Evolutionary conservation across 2,888 invertebrate genomes (phyloP).

Genomic region (Zele albiditarsus): DNA sequence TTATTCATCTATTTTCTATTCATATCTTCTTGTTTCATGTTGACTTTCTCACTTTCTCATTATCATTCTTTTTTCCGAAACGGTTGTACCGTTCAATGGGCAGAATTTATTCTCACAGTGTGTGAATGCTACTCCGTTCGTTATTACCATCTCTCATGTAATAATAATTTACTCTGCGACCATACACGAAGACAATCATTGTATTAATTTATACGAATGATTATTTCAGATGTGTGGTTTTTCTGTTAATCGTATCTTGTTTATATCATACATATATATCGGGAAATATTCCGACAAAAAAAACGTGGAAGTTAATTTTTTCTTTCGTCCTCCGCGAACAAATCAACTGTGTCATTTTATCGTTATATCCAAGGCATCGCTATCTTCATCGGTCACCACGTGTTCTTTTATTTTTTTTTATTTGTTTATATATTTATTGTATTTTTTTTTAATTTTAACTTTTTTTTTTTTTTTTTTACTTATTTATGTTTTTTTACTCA

Average conservation of each 20-base stretch:
- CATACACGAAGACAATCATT: constrained; percentile 34
- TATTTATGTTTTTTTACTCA: constrained; percentile 4
- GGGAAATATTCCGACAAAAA: constrained; percentile 21
- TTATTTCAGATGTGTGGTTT: neutral
- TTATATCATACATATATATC: constrained; percentile 35
- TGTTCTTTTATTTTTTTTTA: constrained; percentile 47
- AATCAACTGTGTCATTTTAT: constrained; percentile 34
- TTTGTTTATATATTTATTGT: constrained; percentile 23
- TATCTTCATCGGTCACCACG: constrained; percentile 49
- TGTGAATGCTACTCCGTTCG: constrained; percentile 1
- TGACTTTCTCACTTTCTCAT: neutral
- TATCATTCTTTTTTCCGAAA: constrained; percentile 1
- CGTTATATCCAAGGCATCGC: constrained; percentile 66
- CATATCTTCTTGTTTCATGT: no score
- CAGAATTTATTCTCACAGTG: constrained; percentile 8
- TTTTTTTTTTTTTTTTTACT: constrained; percentile 17
- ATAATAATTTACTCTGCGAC: constrained; percentile 10
- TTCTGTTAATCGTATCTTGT: constrained; percentile 25
- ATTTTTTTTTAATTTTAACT: constrained; percentile 8
- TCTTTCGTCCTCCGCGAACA: neutral
- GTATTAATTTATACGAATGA: constrained; percentile 29
- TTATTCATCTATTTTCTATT: constrained; percentile 14
- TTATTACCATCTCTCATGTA: constrained; percentile 6
- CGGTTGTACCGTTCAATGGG: constrained; percentile 2
- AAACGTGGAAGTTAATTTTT: constrained; percentile 19